These are phyloP conservation scores for Endomychus coccineus DNA, from an alignment of 2,888 invertebrate species.

Conservation along the genomic window DNA sequence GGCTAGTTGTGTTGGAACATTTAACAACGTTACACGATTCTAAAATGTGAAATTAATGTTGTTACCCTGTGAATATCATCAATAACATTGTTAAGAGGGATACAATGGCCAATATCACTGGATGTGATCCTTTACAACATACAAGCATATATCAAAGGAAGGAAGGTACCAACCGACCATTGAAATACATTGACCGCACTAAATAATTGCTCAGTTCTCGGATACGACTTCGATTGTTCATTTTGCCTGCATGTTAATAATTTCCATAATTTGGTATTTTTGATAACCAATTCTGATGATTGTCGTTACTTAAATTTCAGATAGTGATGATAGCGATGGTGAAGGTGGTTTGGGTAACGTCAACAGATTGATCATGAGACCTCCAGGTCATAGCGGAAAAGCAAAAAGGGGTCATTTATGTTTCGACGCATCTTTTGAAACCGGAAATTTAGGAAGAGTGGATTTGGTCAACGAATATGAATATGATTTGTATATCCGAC, in stretches of 20 bases:
- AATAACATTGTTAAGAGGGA: too few relatives aligned
- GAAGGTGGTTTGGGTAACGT: conserved; percentile 93
- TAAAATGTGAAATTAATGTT: too few relatives aligned
- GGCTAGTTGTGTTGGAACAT: too few relatives aligned
- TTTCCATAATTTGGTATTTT: background rate
- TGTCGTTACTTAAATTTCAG: conserved; percentile 49
- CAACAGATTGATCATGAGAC: conserved; percentile 77
- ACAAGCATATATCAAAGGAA: conserved; percentile 56
- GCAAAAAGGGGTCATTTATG: conserved; percentile 94
- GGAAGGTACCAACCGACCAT: conserved; percentile 26
- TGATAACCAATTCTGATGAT: background rate
- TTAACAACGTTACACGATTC: too few relatives aligned
- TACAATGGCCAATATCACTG: conserved; percentile 19
- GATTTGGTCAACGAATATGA: conserved; percentile 90
- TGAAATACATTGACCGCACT: background rate
- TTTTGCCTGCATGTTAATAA: background rate
- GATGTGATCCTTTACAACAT: conserved; percentile 43
- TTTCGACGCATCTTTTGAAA: conserved; percentile 95
- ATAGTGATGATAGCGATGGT: conserved; percentile 86
- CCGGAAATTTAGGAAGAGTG: conserved; percentile 93
- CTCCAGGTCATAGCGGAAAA: conserved; percentile 88
- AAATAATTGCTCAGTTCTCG: background rate
- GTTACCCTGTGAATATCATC: too few relatives aligned
- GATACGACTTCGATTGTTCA: background rate
- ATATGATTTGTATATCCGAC: conserved; percentile 92